Conservation (phyloP, 2,797 vertebrate species). For the Chelon auratus region DNA sequence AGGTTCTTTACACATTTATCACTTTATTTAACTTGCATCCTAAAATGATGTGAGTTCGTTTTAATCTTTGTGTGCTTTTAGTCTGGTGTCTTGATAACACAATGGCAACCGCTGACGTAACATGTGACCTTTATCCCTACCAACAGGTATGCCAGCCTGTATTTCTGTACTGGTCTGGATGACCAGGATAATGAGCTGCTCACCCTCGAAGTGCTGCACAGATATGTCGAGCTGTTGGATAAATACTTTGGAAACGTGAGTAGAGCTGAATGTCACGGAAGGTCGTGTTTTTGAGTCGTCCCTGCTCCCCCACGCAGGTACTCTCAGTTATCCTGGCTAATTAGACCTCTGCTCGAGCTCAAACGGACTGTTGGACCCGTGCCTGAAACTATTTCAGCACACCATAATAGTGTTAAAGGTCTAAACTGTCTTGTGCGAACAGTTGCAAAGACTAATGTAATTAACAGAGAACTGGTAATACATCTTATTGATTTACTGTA, state of each 20-base stretch:
- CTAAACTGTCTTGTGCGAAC: neutral
- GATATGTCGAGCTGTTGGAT: slow-evolving; percentile 95
- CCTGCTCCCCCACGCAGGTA: neutral
- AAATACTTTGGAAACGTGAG: slow-evolving; percentile 97
- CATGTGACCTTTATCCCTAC: slow-evolving; percentile 3
- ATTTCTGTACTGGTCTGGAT: slow-evolving; percentile 93
- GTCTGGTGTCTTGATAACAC: neutral
- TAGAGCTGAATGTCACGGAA: neutral
- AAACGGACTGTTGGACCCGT: neutral
- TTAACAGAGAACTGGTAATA: neutral
- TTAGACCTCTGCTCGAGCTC: neutral
- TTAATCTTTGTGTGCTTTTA: neutral
- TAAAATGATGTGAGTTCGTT: too few species aligned
- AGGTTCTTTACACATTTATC: too few species aligned
- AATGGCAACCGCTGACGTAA: neutral
- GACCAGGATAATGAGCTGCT: slow-evolving; percentile 93
- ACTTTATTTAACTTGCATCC: too few species aligned
- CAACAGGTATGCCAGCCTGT: slow-evolving; percentile 94
- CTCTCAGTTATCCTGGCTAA: neutral
- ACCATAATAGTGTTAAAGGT: neutral
- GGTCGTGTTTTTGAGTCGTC: neutral
- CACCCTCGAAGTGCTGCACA: slow-evolving; percentile 92
- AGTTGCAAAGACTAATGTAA: neutral
- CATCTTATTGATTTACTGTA: neutral
- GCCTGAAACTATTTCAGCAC: neutral